A percentile compares a stretch with the other conserved stretches of the same genome.
Conservation (phyloP, 2,888 invertebrate species). For the Thymelicus lineola region DNA sequence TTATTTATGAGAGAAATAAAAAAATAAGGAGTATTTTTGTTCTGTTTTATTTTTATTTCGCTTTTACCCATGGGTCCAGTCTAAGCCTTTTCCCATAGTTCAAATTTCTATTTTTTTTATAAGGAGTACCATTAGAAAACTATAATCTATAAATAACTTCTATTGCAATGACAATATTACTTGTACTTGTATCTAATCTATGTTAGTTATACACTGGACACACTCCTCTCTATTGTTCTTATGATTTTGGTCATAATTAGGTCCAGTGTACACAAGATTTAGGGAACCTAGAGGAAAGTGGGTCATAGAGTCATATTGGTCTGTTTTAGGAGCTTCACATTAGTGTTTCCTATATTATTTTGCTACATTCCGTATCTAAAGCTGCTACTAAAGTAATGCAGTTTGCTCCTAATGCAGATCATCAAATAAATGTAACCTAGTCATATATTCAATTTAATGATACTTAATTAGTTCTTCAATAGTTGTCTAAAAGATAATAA, state of each 20-base stretch:
- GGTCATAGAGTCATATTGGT: constrained; percentile 18
- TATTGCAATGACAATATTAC: constrained; percentile 71
- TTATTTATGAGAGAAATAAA: constrained; percentile 82
- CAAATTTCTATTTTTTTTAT: constrained; percentile 40
- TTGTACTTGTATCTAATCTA: constrained; percentile 26
- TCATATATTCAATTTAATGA: constrained; percentile 48
- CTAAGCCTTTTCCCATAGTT: constrained; percentile 51
- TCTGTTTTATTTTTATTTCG: constrained; percentile 52
- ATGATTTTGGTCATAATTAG: constrained; percentile 1
- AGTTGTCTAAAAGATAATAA: constrained; percentile 60
- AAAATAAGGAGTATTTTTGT: constrained; percentile 69
- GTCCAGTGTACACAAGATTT: constrained; percentile 8
- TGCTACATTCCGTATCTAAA: not conserved
- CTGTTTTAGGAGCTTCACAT: constrained; percentile 21
- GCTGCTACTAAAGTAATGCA: not conserved
- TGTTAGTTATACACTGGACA: constrained; percentile 16
- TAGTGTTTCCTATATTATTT: not conserved
- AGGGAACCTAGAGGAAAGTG: not conserved
- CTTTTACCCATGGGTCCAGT: constrained; percentile 63
- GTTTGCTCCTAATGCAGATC: constrained; percentile 20
- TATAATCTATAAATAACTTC: constrained; percentile 51
- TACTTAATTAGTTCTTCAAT: constrained; percentile 43
- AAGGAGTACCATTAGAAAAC: constrained; percentile 40
- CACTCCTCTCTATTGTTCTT: not conserved
- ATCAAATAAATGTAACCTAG: constrained; percentile 38